Evolutionary conservation across 2,113 vertebrate genomes (phyloP), one percentile per base, ranked within the genome.

Genomic region (Vireo altiloquus): DNA sequence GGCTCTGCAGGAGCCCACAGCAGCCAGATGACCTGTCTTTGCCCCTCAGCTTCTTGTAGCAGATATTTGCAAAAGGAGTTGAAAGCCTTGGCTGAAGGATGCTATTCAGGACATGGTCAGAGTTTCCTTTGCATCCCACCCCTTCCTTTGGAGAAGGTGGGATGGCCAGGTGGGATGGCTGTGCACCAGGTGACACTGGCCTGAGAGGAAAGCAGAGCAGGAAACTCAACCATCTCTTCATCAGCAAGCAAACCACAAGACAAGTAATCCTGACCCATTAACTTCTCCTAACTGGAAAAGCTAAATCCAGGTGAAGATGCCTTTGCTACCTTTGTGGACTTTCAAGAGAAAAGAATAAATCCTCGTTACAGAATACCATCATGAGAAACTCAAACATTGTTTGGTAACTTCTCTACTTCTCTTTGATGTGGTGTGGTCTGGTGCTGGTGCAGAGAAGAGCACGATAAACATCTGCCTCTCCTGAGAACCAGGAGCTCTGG

Each of bases 351-450:
- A 69, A 92, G 28, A 37, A 14, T 25, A 31, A 59, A 84, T 33
- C 52, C 21, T 65, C 0, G 0, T 44, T 74, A 19, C 0, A 0
- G 77, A 89, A 77, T 23, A 11, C 6, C n/a, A 5, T 10, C 0
- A 0, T 11, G 7, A 87, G 68, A 81, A 93, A 40, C 15, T 16
- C 19, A 37, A 44, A 35, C 0, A 0, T 12, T 80, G 14, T 63
- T 57, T 37, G n/a, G 8, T 39, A 21, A 40, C 17, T 35, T 9
- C 44, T 82, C 42, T 39, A 27, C 20, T 39, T 9, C 44, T 86
- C 42, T 44, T 86, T 30, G 30, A 19, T 66, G 57, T 40, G 30
- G 22, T 66, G 57, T 40, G 86, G 57, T 20, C 46, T 53, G 30
- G 35, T 52, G 66, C 35, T 28, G 40, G 22, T 49, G 49, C 61